Evolutionary conservation across 53 echinoderm and acorn worm genomes (phyloP).

Genomic region (Holothuria scabra): DNA sequence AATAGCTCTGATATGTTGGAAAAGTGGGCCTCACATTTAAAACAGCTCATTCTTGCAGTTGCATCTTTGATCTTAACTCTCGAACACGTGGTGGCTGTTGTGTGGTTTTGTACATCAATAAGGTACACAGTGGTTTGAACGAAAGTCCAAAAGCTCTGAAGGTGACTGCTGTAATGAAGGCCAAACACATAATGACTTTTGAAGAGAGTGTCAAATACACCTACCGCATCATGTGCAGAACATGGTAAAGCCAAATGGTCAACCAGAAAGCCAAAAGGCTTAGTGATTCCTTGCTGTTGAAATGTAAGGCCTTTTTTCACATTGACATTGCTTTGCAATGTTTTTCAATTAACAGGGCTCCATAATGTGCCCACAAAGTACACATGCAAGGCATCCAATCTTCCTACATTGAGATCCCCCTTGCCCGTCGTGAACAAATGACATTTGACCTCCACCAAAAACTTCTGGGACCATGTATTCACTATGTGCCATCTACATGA

Average conservation of each 20-base stretch:
- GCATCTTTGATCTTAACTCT: slow-evolving; percentile 47
- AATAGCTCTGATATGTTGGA: neutral
- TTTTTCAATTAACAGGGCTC: no score
- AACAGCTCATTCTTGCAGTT: slow-evolving; percentile 15
- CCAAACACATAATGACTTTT: slow-evolving; percentile 65
- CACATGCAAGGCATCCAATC: no score
- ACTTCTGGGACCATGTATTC: no score
- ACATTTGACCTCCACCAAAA: no score
- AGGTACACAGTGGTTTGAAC: slow-evolving; percentile 52
- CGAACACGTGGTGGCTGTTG: slow-evolving; percentile 46
- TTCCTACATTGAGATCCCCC: no score
- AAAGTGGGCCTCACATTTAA: slow-evolving; percentile 6
- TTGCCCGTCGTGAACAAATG: no score
- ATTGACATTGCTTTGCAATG: no score
- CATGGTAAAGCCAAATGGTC: slow-evolving; percentile 62
- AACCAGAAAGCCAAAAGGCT: no score
- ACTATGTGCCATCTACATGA: no score
- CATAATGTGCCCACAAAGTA: no score
- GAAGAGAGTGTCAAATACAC: slow-evolving; percentile 57
- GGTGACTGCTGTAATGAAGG: slow-evolving; percentile 44
- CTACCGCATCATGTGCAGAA: slow-evolving; percentile 49
- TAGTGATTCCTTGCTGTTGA: no score
- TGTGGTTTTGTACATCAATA: slow-evolving; percentile 56
- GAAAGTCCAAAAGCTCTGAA: slow-evolving; percentile 64
- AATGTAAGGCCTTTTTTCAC: no score